Base-by-base conservation (phyloP, 2,113 vertebrate species). In the Oostethus manadensis region DNA sequence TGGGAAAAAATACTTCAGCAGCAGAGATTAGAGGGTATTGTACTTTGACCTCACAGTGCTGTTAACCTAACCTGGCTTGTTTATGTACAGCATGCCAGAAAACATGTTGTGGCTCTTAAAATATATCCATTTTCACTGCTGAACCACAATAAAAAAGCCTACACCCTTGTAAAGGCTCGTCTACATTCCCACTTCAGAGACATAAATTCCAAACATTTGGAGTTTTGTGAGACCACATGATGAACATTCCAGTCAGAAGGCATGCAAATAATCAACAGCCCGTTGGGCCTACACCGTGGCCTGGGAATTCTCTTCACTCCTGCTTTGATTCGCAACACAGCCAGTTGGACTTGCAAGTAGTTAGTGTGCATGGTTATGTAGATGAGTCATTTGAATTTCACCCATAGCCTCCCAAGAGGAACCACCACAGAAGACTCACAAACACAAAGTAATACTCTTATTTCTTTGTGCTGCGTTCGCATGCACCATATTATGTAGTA, bases 141-240 rank as follows among this genome's bases (percentile, higher is more conserved):
- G 0, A 49, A 64, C 80, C 78, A 76, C 78, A 69, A 72, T 59
- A 84, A 83, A 80, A 68, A 62, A 46, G n/a, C 20, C 22, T 55
- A 51, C 15, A n/a, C 53, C 71, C 59, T 55, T 42, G 49, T 50
- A 58, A 74, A 66, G 51, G 38, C 59, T 59, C 10, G 14, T 77
- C 40, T 18, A 38, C 47, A 23, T 59, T 45, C 26, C 16, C 68
- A 57, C 55, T 62, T 51, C 64, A 63, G 48, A 76, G 69, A 23
- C 54, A 71, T 73, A 69, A 70, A 84, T 86, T 84, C 80, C 81
- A 55, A 54, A 58, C 55, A 35, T 79, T 82, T 80, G 71, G 55
- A 66, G 64, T 57, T 66, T 57, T 72, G 63, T 40, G 58, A 67
- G 73, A 76, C 75, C 78, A 53, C 77, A 51, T 33, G 29, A 33